Conservation (phyloP, 2,113 vertebrate genomes). For the Eira barbara region DNA sequence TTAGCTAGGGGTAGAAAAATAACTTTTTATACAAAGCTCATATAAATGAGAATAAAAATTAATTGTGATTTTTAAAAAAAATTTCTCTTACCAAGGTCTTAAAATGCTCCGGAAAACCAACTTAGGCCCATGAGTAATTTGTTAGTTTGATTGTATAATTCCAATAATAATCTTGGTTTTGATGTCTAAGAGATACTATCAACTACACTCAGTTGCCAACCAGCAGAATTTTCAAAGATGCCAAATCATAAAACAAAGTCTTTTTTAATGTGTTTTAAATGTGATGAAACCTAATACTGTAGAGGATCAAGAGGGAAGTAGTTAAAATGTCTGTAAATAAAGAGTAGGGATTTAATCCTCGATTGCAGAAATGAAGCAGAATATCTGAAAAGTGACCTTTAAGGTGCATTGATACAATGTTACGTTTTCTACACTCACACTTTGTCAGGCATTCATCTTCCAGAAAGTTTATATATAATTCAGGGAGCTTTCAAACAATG, state of each 20-base stretch:
- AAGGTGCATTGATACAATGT: not conserved
- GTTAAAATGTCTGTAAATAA: conserved; percentile 52
- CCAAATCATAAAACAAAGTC: not conserved
- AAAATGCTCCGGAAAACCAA: not conserved
- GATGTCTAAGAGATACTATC: not conserved
- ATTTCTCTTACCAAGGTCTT: not conserved
- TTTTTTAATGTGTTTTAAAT: not conserved
- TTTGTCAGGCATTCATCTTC: conserved; percentile 10
- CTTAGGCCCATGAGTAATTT: not conserved
- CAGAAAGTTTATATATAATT: not conserved
- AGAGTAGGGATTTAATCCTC: conserved; percentile 51
- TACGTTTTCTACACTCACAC: not conserved
- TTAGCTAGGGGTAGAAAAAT: not conserved
- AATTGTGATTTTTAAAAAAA: not conserved
- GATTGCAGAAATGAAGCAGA: not conserved
- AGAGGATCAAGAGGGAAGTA: conserved; percentile 53
- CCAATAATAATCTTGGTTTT: not conserved
- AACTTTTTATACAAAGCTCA: not conserved
- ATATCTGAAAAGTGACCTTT: not conserved
- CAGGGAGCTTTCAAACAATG: not conserved
- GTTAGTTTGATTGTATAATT: not conserved
- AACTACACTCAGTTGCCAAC: not conserved
- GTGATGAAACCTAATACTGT: not conserved
- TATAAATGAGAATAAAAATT: not conserved
- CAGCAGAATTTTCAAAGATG: not conserved